Percentiles rank a stretch among this genome's conserved stretches.
These are phyloP conservation scores for Tetranychus urticae DNA, from an alignment of 1,140 invertebrate genomes.

Conservation along the genomic window DNA sequence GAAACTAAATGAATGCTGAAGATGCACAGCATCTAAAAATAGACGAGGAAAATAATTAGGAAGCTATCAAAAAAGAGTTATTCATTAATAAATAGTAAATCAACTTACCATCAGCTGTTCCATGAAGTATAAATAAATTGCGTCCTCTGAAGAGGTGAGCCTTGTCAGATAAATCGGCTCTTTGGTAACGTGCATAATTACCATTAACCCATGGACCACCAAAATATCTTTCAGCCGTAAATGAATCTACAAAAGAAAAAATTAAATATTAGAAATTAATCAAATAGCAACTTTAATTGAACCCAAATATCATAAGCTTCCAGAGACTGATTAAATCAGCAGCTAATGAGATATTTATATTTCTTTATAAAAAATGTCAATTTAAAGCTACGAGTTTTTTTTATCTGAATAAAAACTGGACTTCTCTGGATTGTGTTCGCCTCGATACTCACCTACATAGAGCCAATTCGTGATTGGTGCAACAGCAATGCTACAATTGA, in stretches of 20 bases:
- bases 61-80: neutral
- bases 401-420: too few relatives aligned
- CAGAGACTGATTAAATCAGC: too few relatives aligned
- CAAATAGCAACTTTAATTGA: neutral
- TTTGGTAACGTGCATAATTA: conserved; percentile 71
- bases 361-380: too few relatives aligned
- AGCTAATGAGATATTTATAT: too few relatives aligned
- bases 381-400: too few relatives aligned
- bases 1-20: conserved; percentile 73
- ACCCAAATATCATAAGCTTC: too few relatives aligned
- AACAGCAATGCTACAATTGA: conserved; percentile 70
- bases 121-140: conserved; percentile 64
- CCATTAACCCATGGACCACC: conserved; percentile 47
- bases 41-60: neutral
- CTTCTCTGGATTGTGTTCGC: neutral
- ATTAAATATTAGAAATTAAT: neutral
- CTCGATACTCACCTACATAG: conserved; percentile 25
- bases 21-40: conserved; percentile 58
- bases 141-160: conserved; percentile 52
- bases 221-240: conserved; percentile 78
- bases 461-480: conserved; percentile 79
- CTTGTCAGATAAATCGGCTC: conserved; percentile 54
- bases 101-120: conserved; percentile 43
- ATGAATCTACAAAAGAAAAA: conserved; percentile 43
- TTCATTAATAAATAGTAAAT: neutral